Evolutionary conservation across 2,888 invertebrate species (phyloP).

Genomic region (Caenorhabditis parvicauda): DNA sequence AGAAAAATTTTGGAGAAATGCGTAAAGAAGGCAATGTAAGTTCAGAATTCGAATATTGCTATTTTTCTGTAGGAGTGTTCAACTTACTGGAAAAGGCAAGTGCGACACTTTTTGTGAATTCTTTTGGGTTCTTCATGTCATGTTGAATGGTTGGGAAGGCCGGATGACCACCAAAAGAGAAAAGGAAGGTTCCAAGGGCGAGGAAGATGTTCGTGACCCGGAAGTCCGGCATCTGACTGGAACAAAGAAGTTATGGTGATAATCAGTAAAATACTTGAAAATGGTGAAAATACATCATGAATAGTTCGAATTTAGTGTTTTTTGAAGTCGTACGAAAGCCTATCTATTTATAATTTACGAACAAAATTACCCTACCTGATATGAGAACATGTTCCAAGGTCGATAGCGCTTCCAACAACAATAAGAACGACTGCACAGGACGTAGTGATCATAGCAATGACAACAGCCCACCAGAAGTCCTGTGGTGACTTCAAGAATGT

Average conservation of each 20-base stretch:
- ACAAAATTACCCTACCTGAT: slow-evolving; percentile 6
- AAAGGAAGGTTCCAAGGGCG: slow-evolving; percentile 57
- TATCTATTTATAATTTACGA: not conserved
- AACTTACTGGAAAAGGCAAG: slow-evolving; percentile 50
- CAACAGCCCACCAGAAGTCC: slow-evolving; percentile 61
- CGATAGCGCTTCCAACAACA: slow-evolving; percentile 48
- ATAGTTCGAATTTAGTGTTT: slow-evolving; percentile 1
- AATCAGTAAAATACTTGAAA: not conserved
- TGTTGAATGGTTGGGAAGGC: slow-evolving; percentile 59
- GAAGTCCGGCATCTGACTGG: slow-evolving; percentile 38
- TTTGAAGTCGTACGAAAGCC: not conserved
- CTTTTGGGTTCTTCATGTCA: slow-evolving; percentile 56
- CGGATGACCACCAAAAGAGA: slow-evolving; percentile 56
- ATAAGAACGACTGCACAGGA: slow-evolving; percentile 55
- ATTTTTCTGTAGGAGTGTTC: not conserved
- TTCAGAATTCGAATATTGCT: no score
- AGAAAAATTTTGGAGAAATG: not conserved
- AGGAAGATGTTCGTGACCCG: slow-evolving; percentile 52
- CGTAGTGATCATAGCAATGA: slow-evolving; percentile 59
- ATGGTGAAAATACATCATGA: no score
- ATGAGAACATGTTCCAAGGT: slow-evolving; percentile 38
- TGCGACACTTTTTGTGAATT: slow-evolving; percentile 51
- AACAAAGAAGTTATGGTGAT: not conserved
- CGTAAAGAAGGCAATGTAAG: not conserved
- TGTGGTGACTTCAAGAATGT: slow-evolving; percentile 58